Percentiles rank a stretch among this genome's conserved stretches.
Conservation (phyloP, 2,797 vertebrate genomes). For the Oreochromis grahami region DNA sequence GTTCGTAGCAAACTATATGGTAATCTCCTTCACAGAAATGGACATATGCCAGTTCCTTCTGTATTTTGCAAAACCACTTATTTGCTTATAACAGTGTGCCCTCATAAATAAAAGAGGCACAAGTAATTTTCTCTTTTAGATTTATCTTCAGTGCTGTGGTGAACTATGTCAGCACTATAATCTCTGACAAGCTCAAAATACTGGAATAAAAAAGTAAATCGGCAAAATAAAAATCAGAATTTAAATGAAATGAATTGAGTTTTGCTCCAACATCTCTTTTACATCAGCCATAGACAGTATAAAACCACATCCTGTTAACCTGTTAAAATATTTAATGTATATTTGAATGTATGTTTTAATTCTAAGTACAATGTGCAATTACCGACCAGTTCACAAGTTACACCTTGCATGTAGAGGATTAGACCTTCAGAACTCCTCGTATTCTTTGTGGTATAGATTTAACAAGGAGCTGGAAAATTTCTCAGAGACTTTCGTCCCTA, state of each 20-base stretch:
- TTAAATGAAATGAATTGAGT: not conserved
- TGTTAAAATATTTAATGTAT: not conserved
- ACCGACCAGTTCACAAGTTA: not conserved
- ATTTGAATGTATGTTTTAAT: not conserved
- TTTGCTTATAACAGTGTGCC: not conserved
- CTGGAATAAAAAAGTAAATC: not conserved
- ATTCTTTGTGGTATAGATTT: not conserved
- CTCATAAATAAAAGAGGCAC: not conserved
- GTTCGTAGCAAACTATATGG: not conserved
- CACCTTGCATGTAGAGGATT: not conserved
- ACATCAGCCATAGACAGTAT: not conserved
- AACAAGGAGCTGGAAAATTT: not conserved
- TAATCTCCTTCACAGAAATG: not conserved
- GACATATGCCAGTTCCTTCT: not conserved
- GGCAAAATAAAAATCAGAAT: not conserved
- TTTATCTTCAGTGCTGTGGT: conserved; percentile 10
- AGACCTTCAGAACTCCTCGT: not conserved
- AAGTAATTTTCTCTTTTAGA: conserved; percentile 23
- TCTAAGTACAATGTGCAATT: not conserved
- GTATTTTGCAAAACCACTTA: not conserved
- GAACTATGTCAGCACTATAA: not conserved
- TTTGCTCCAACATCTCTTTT: not conserved
- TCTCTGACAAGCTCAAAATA: not conserved
- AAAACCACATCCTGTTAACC: not conserved
- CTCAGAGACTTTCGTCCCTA: not conserved